phyloP scores from a whole-genome alignment of 2,888 invertebrate genomes.

The Lysandra bellargus region DNA sequence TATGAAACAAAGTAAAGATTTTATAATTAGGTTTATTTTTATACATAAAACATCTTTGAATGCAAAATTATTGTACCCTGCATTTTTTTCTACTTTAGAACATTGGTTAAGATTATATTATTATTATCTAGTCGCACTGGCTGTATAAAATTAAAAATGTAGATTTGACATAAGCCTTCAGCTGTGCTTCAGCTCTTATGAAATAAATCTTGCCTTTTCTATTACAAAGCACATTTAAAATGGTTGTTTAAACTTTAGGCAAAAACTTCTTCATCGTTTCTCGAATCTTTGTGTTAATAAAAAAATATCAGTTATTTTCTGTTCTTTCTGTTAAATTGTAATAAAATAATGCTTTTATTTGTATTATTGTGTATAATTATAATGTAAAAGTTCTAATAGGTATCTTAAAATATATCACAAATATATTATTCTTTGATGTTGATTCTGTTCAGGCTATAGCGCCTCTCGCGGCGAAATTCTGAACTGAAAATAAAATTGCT shows the following conservation, averaged over 20 bases:
- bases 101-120: too few relatives aligned
- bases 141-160: not conserved
- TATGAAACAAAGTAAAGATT: not conserved
- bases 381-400: too few relatives aligned
- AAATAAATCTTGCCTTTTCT: not conserved
- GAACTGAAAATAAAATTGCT: not conserved
- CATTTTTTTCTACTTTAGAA: not conserved
- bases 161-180: not conserved
- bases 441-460: not conserved
- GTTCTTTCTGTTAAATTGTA: too few relatives aligned
- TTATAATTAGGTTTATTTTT: not conserved
- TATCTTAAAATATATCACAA: too few relatives aligned
- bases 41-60: not conserved
- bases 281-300: not conserved
- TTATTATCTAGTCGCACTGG: slow-evolving; percentile 5
- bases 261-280: not conserved
- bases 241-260: not conserved
- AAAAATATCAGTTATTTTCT: too few relatives aligned
- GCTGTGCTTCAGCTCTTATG: not conserved
- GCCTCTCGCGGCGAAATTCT: not conserved
- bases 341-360: too few relatives aligned
- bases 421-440: too few relatives aligned
- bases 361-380: too few relatives aligned
- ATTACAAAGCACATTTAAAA: not conserved
- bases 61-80: not conserved